Conservation (phyloP, 1,140 invertebrate species). For the Euwallacea similis region DNA sequence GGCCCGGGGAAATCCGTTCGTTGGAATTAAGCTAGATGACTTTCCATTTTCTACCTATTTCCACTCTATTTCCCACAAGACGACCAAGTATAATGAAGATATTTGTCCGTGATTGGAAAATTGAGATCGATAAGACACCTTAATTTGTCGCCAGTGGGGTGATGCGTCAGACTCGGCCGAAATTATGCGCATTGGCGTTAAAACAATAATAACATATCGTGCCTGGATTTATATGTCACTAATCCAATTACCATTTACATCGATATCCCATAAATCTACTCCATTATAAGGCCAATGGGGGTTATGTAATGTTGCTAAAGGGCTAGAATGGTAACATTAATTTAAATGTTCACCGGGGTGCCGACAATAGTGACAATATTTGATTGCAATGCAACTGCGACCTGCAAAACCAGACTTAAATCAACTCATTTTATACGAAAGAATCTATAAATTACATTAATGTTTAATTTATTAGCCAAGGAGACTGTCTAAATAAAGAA, state of each 20-base stretch:
- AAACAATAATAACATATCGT: too few species aligned
- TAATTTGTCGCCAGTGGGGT: neutral
- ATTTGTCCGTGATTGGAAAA: slow-evolving; percentile 20
- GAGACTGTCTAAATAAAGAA: slow-evolving; percentile 11
- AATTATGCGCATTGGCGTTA: neutral
- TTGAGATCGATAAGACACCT: slow-evolving; percentile 8
- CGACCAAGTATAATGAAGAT: slow-evolving; percentile 22
- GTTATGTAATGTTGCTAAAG: neutral
- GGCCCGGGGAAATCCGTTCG: slow-evolving; percentile 8
- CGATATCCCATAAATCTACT: slow-evolving; percentile 1
- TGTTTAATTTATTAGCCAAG: slow-evolving; percentile 8
- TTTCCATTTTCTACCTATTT: slow-evolving; percentile 33
- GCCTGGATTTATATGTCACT: neutral
- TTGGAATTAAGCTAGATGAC: slow-evolving; percentile 31
- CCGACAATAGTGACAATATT: neutral
- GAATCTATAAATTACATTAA: neutral
- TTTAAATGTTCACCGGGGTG: neutral
- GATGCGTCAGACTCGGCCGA: neutral
- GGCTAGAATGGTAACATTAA: slow-evolving; percentile 3
- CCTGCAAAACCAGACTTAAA: neutral
- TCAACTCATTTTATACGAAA: neutral
- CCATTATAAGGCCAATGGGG: neutral
- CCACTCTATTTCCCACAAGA: slow-evolving; percentile 14
- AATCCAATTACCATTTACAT: slow-evolving; percentile 2
- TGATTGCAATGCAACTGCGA: neutral